Base-by-base conservation (phyloP, 1,140 invertebrate genomes). In the Orius insidiosus region DNA sequence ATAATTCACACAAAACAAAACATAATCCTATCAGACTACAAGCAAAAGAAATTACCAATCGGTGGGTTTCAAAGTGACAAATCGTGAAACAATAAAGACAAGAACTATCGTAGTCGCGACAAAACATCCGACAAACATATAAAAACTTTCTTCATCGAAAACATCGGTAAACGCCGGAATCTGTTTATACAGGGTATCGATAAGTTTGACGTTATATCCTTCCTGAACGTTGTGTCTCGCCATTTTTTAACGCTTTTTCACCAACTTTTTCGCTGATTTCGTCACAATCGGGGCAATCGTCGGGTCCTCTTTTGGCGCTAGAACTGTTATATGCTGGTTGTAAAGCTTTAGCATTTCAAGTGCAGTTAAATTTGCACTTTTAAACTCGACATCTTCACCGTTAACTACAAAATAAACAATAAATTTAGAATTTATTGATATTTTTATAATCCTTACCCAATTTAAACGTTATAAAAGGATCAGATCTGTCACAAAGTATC, bases 61-160 rank as follows among this genome's bases (percentile, higher is more conserved):
- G 46, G 83, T 73, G 48, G 82, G 79, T n/a, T 85, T 86, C 35
- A 93, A 70, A 41, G 80, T 92, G 53, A 93, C 77, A n/a, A 82
- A 92, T 60, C 80, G 73, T 32, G 90, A 94, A 41, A 90, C 62
- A 53, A 94, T 73, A 60, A 90, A 78, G 19, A 80, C 87, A 49
- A 83, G 61, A 37, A 92, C 45, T 56, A 93, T 67, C 11, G 87
- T 87, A 34, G 69, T 72, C 31, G 78, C 58, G 3, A 85, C 80
- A 66, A 96, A 80, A 57, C 78, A 78, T 42, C 76, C 67, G 32
- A 81, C 85, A 68, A 90, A 92, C 49, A 86, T 77, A n/a, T n/a
- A 96, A 70, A 93, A 97, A 39, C 83, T 83, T 60, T 97, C 92
- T 67, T 96, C 92, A 53, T 93, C 92, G 62, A 97, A 97, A 34